These are phyloP conservation scores for Anas acuta DNA, from an alignment of 2,797 vertebrate genomes.

Conservation along the genomic window DNA sequence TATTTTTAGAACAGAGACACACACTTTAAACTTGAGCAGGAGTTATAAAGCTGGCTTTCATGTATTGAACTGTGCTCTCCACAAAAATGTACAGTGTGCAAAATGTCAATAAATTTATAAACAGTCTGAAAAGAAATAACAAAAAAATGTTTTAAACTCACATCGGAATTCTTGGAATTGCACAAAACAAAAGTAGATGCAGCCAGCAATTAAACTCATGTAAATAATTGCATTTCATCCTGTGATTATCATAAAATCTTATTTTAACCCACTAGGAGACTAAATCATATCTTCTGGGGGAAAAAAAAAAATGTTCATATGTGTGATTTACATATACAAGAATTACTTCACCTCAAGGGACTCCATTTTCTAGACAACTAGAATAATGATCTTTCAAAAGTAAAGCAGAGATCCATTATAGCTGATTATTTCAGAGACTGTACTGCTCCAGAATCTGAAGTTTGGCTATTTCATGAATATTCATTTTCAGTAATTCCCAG, in stretches of 20 bases:
- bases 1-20: neutral
- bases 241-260: neutral
- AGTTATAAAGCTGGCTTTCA: neutral
- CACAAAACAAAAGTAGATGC: neutral
- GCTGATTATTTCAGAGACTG: neutral
- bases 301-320: neutral
- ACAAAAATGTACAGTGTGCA: neutral
- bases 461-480: neutral
- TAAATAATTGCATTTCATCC: neutral
- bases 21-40: neutral
- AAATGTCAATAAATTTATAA: constrained; percentile 9
- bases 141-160: neutral
- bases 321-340: neutral
- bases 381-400: neutral
- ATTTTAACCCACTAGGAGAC: neutral
- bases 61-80: neutral
- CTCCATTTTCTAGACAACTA: neutral
- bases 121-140: neutral
- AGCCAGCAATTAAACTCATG: neutral
- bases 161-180: neutral
- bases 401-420: neutral
- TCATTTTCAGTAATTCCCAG: neutral
- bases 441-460: neutral
- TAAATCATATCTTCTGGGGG: neutral
- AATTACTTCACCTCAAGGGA: neutral